A percentile compares a stretch with the other conserved stretches of the same genome.
phyloP scores from a whole-genome alignment of 2,888 invertebrate species.

The Kuschelorhynchus macadamiae region DNA sequence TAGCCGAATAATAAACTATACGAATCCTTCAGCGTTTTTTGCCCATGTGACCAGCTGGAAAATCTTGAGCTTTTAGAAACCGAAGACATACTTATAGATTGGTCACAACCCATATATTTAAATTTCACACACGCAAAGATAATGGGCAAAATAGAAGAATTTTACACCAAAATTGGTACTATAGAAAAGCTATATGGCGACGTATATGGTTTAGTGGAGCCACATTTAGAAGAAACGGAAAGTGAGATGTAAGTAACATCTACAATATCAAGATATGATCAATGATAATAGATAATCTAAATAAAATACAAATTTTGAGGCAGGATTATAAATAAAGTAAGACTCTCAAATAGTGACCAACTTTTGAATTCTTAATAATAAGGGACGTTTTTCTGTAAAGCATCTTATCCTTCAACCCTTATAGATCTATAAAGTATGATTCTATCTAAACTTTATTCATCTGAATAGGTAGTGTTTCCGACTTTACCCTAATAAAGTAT shows the following conservation, averaged over 20 bases:
- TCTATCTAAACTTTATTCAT: too few relatives aligned
- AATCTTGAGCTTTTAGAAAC: slow-evolving; percentile 79
- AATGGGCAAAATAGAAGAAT: slow-evolving; percentile 82
- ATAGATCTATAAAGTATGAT: too few relatives aligned
- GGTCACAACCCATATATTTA: slow-evolving; percentile 85
- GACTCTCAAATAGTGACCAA: too few relatives aligned
- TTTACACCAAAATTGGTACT: slow-evolving; percentile 74
- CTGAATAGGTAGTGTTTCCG: too few relatives aligned
- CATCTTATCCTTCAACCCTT: too few relatives aligned
- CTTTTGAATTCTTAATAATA: too few relatives aligned
- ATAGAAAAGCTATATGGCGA: slow-evolving; percentile 86
- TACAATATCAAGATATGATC: too few relatives aligned
- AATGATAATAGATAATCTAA: too few relatives aligned
- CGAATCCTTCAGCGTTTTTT: slow-evolving; percentile 89
- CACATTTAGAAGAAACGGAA: slow-evolving; percentile 70
- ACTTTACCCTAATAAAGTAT: too few relatives aligned
- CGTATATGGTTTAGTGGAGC: slow-evolving; percentile 81
- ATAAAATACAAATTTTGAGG: too few relatives aligned
- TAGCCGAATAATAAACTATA: slow-evolving; percentile 85
- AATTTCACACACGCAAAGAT: slow-evolving; percentile 89
- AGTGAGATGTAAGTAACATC: slow-evolving; percentile 35
- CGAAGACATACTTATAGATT: slow-evolving; percentile 85
- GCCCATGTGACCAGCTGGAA: slow-evolving; percentile 83
- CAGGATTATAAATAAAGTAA: too few relatives aligned
- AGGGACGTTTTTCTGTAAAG: too few relatives aligned